Evolutionary conservation across 2,888 invertebrate genomes (phyloP).

Genomic region (Blomia tropicalis): DNA sequence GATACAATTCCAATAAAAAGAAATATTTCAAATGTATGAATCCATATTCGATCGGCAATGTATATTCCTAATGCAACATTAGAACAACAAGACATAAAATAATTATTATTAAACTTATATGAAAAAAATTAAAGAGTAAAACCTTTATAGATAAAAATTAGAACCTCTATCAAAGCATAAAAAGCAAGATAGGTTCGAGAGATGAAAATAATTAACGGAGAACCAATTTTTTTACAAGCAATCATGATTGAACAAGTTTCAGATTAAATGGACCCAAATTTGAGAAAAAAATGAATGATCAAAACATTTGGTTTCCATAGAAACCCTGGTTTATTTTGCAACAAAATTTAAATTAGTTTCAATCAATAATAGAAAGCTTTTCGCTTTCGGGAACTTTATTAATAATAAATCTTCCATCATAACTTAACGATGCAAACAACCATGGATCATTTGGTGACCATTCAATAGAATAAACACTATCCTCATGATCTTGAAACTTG

Average conservation of each 20-base stretch:
- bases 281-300: background rate
- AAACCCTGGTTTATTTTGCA: background rate
- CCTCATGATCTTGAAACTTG: constrained; percentile 90
- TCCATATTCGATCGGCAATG: background rate
- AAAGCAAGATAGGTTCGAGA: background rate
- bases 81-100: too few species aligned
- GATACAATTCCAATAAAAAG: background rate
- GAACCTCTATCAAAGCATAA: background rate
- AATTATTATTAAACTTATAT: too few species aligned
- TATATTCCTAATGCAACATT: background rate
- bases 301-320: background rate
- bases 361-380: constrained; percentile 69
- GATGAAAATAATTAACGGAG: background rate
- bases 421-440: constrained; percentile 96
- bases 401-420: constrained; percentile 84
- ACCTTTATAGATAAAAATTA: background rate
- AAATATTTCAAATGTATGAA: background rate
- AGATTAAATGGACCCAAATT: background rate
- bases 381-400: constrained; percentile 81
- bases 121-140: background rate
- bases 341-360: background rate
- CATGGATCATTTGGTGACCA: constrained; percentile 97
- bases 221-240: background rate
- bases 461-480: constrained; percentile 89
- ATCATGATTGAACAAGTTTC: background rate